phyloP scores from a whole-genome alignment of 2,797 vertebrate genomes.

The Oryzias sinensis region DNA sequence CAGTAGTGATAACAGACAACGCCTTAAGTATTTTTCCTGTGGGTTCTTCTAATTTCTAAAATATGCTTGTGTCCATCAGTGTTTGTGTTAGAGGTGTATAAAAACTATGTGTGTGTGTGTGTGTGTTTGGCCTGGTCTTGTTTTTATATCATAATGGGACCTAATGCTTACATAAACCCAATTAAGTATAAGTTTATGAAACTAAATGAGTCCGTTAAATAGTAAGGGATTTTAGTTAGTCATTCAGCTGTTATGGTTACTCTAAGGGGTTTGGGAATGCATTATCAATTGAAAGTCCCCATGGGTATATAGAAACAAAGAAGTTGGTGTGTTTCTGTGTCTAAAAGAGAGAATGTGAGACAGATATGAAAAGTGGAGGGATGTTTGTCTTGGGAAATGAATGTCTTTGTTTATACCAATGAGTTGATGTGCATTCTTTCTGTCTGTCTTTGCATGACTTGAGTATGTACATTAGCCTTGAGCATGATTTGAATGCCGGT shows the following conservation, averaged over 20 bases:
- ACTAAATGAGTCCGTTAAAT: no score
- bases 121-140: slow-evolving; percentile 6
- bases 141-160: no score
- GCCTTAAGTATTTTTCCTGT: slow-evolving; percentile 76
- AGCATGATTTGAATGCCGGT: slow-evolving; percentile 23
- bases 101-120: slow-evolving; percentile 30
- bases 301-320: no score
- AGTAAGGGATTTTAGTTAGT: no score
- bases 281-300: no score
- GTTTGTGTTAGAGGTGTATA: slow-evolving; percentile 47
- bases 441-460: slow-evolving; percentile 55
- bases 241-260: no score
- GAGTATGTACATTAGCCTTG: slow-evolving; percentile 25
- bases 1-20: slow-evolving; percentile 41
- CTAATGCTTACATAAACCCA: no score
- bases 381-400: slow-evolving; percentile 23
- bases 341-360: slow-evolving; percentile 14
- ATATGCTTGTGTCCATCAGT: slow-evolving; percentile 74
- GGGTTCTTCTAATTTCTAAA: slow-evolving; percentile 74
- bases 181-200: no score
- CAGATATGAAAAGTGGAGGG: slow-evolving; percentile 7
- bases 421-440: slow-evolving; percentile 56
- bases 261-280: no score
- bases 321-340: slow-evolving; percentile 17
- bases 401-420: slow-evolving; percentile 27